These are phyloP conservation scores for Cheumatopsyche charites DNA, from an alignment of 1,140 invertebrate species.

Conservation along the genomic window DNA sequence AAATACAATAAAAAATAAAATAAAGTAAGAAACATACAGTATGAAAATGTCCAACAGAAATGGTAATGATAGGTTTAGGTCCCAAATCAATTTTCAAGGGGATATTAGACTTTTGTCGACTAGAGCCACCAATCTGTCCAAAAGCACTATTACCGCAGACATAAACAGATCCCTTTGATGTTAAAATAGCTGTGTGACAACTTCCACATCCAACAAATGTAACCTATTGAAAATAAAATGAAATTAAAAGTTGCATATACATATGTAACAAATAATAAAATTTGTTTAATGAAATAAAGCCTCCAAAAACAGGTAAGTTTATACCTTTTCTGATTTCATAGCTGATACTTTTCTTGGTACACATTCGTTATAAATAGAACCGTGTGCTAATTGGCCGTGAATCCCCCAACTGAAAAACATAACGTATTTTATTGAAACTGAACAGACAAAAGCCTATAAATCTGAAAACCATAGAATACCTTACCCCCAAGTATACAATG, in stretches of 20 bases:
- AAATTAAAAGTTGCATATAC: no score
- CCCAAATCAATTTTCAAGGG: conserved; percentile 41
- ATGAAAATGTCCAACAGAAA: conserved; percentile 45
- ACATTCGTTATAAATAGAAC: conserved; percentile 66
- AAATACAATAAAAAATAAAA: neutral
- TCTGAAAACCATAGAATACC: neutral
- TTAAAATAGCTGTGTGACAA: conserved; percentile 46
- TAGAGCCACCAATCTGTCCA: conserved; percentile 44
- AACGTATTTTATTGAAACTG: neutral
- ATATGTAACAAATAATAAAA: no score
- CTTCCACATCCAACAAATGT: conserved; percentile 43
- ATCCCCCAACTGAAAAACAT: conserved; percentile 70
- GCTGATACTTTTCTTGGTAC: conserved; percentile 58
- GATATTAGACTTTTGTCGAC: conserved; percentile 38
- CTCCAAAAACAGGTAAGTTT: no score
- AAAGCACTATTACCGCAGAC: conserved; percentile 44
- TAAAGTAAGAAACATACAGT: conserved; percentile 35
- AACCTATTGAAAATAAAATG: conserved; percentile 29
- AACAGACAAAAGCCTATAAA: neutral
- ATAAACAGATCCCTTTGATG: conserved; percentile 32
- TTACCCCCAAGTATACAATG: conserved; percentile 66
- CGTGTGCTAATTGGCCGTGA: conserved; percentile 80
- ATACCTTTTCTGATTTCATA: conserved; percentile 38
- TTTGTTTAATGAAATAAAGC: no score
- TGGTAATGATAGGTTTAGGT: conserved; percentile 25